Percentiles rank a stretch among this genome's conserved stretches.
These are phyloP conservation scores for Drosophila pandora DNA, from an alignment of 1,140 invertebrate species.

Conservation along the genomic window DNA sequence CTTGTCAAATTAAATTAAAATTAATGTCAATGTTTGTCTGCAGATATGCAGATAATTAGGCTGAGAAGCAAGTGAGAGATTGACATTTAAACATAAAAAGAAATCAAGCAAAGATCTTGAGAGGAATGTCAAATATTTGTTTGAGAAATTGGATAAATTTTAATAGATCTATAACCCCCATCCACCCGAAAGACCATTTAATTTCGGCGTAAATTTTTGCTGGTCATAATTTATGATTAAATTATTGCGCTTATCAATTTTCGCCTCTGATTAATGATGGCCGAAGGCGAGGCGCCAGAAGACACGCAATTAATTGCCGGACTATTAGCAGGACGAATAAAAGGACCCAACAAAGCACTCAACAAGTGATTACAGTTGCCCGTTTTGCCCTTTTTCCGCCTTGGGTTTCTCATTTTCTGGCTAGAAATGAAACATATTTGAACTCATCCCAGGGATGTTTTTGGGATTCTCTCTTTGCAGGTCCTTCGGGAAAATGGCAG, in stretches of 20 bases:
- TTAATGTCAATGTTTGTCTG: slow-evolving; percentile 29
- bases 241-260: slow-evolving; percentile 69
- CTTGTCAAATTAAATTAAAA: slow-evolving; percentile 56
- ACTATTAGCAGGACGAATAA: slow-evolving; percentile 37
- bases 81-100: background rate
- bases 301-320: slow-evolving; percentile 62
- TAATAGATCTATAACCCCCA: background rate
- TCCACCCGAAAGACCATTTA: background rate
- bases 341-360: slow-evolving; percentile 31
- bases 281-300: slow-evolving; percentile 5
- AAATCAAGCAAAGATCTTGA: too few species aligned
- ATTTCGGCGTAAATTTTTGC: slow-evolving; percentile 1
- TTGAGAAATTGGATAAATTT: background rate
- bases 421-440: slow-evolving; percentile 8
- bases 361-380: slow-evolving; percentile 42
- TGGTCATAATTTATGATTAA: slow-evolving; percentile 42
- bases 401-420: background rate
- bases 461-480: slow-evolving; percentile 8
- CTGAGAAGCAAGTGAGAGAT: background rate
- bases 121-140: background rate
- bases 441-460: slow-evolving; percentile 5
- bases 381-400: slow-evolving; percentile 1
- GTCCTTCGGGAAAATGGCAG: slow-evolving; percentile 1
- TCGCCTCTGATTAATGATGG: slow-evolving; percentile 55
- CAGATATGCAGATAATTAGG: slow-evolving; percentile 9